A percentile compares a stretch with the other conserved stretches of the same genome.
Conservation (phyloP, 2,888 invertebrate genomes). For the Brachypterus glaber region DNA sequence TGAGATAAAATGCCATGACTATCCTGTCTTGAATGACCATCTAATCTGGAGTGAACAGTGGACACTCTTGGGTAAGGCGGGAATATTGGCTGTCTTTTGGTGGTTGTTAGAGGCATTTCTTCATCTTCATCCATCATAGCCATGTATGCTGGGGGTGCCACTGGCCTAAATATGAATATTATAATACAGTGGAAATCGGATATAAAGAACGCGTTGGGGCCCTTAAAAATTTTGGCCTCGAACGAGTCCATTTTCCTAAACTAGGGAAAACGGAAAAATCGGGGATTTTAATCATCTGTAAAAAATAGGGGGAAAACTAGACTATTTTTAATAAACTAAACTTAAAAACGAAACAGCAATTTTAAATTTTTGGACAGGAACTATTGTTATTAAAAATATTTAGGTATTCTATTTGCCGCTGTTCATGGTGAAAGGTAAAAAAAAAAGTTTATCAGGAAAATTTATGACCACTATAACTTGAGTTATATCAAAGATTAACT, state of each 20-base stretch:
- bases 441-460: no score
- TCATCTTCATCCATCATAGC: conserved; percentile 35
- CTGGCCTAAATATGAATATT: conserved; percentile 7
- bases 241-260: conserved; percentile 15
- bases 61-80: conserved; percentile 29
- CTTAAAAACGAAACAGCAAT: no score
- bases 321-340: background rate
- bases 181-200: background rate
- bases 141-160: conserved; percentile 27
- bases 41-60: conserved; percentile 41
- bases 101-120: conserved; percentile 28
- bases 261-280: conserved; percentile 11
- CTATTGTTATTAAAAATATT: no score
- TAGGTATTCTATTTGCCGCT: no score
- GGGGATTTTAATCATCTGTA: background rate
- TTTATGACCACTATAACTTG: no score
- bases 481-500: no score
- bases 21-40: conserved; percentile 35
- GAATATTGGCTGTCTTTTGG: conserved; percentile 25
- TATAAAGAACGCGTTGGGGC: background rate
- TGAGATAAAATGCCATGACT: conserved; percentile 35
- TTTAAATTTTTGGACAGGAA: no score
- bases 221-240: no score
- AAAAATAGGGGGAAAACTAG: background rate
- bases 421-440: no score